Evolutionary conservation across 1,140 invertebrate species (phyloP).

Genomic region (Danaus plexippus): DNA sequence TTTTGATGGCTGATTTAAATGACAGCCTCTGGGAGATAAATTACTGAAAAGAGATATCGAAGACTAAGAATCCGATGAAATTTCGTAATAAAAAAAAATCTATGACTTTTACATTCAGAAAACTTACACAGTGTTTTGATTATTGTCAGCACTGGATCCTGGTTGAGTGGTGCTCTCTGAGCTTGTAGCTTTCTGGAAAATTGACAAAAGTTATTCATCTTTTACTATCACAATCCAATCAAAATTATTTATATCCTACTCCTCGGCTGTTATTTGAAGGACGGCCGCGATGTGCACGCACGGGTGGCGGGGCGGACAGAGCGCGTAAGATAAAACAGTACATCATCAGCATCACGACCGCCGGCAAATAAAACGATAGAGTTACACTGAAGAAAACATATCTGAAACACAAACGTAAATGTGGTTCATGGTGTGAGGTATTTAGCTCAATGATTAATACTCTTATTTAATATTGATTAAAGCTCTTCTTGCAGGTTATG

Average conservation of each 20-base stretch:
- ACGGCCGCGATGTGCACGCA: constrained; percentile 74
- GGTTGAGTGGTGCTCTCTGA: background rate
- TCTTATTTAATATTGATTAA: background rate
- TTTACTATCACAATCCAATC: background rate
- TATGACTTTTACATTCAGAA: background rate
- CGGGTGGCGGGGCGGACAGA: constrained; percentile 68
- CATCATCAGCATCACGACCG: constrained; percentile 78
- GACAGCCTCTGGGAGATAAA: constrained; percentile 17
- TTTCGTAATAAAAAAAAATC: background rate
- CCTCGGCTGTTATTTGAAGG: background rate
- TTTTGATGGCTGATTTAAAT: constrained; percentile 21
- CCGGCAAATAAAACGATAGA: constrained; percentile 83
- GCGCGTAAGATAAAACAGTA: constrained; percentile 82
- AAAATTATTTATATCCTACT: too few species aligned
- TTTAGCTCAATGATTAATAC: background rate
- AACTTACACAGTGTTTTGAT: constrained; percentile 6
- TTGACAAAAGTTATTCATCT: background rate
- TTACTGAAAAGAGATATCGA: constrained; percentile 16
- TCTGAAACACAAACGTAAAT: constrained; percentile 40
- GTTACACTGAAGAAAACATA: constrained; percentile 84
- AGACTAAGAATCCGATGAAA: background rate
- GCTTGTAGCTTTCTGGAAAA: background rate
- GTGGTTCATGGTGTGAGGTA: too few species aligned
- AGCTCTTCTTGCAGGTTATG: background rate
- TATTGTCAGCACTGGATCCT: background rate